Conservation (phyloP, 2,888 invertebrate genomes). For the Raillietiella orientalis region DNA sequence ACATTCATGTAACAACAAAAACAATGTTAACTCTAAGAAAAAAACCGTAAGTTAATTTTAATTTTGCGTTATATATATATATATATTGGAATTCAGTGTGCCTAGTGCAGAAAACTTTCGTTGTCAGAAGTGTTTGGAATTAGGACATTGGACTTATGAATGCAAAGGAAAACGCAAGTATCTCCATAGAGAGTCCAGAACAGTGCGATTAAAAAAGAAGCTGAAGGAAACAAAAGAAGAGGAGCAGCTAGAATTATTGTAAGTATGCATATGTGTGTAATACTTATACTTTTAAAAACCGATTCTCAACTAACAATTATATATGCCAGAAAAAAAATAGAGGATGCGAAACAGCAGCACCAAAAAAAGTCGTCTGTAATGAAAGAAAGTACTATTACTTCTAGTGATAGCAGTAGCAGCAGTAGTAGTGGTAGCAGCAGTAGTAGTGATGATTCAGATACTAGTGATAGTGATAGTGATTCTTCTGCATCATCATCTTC, state of each 20-base stretch:
- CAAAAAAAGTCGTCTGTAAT: slow-evolving; percentile 1
- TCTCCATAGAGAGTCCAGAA: slow-evolving; percentile 46
- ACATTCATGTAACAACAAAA: no score
- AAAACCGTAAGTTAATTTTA: no score
- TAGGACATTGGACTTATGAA: slow-evolving; percentile 81
- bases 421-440: not conserved
- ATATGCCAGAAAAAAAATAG: slow-evolving; percentile 31
- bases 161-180: slow-evolving; percentile 69
- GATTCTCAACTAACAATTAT: no score
- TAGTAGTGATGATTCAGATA: not conserved
- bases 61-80: no score
- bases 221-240: slow-evolving; percentile 19
- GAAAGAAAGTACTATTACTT: not conserved
- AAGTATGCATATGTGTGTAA: slow-evolving; percentile 5
- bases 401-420: slow-evolving; percentile 1
- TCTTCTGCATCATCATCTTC: no score
- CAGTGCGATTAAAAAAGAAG: slow-evolving; percentile 36
- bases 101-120: slow-evolving; percentile 17
- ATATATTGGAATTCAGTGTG: no score
- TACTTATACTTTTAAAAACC: not conserved
- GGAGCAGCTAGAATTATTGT: slow-evolving; percentile 4
- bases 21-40: no score
- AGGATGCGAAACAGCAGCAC: slow-evolving; percentile 15
- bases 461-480: slow-evolving; percentile 1
- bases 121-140: slow-evolving; percentile 71